Evolutionary conservation across 2,888 invertebrate genomes (phyloP), one percentile per base, ranked within the genome.

Genomic region (Coenonympha glycerion): DNA sequence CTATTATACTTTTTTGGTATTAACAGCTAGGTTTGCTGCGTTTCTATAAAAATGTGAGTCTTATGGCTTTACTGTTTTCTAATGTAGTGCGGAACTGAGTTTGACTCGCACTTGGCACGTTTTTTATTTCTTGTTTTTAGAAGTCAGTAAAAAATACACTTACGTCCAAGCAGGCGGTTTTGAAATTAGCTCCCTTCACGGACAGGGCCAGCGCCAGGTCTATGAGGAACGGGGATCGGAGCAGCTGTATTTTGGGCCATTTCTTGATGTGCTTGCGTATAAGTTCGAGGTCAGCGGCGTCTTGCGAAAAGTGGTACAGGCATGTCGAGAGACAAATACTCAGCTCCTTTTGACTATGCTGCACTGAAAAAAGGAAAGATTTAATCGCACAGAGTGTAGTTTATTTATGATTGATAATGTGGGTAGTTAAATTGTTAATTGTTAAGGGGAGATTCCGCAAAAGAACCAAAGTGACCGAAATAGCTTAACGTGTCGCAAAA

Each of bases 311-410:
- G 62, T 85, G 85, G 66, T 79, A 86, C 47, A 87, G 63, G 52
- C 85, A 83, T 0, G 84, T 85, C 0, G 83, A 84, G 0, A 84
- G 66, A 22, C 84, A 83, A 0, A 72, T 69, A 47, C 76, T 79
- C 0, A 86, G 62, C 53, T 86, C 86, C 0, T 65, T 73, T 0
- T 73, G 63, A 47, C 78, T 81, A 60, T 81, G 69, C 0, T 71
- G 69, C 0, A 66, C 86, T 86, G 66, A 3, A 61, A 58, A 8
- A 15, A 24, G 16, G 3, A n/a, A 8, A 3, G 18, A 18, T 9
- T 5, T n/a, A n/a, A n/a, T n/a, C n/a, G n/a, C n/a, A n/a, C n/a
- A 5, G 18, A 34, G 44, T 30, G 21, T 30, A 15, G 3, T 42
- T 13, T 26, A 18, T 44, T 5, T 24, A 34, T 24, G 5, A 33